Evolutionary conservation across 2,797 vertebrate species (phyloP).

Genomic region (Eospalax fontanierii): DNA sequence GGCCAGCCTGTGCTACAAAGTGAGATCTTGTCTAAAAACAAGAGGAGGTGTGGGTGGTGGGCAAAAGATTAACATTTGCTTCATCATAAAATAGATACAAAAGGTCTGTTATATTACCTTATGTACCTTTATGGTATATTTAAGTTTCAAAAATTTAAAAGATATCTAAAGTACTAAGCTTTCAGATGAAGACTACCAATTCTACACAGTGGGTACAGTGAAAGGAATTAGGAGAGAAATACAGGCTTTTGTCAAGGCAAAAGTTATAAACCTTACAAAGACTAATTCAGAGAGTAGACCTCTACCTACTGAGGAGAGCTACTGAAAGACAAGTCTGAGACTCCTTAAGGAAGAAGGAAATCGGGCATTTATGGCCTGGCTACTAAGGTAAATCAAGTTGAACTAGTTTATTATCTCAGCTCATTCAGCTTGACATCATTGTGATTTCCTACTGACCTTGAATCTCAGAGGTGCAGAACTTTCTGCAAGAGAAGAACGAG

Average conservation of each 20-base stretch:
- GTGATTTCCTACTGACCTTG: constrained; percentile 41
- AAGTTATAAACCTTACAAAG: constrained; percentile 56
- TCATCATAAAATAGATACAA: neutral
- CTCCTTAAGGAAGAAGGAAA: constrained; percentile 57
- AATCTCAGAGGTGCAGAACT: constrained; percentile 9
- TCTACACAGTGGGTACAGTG: constrained; percentile 23
- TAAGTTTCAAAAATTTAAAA: constrained; percentile 49
- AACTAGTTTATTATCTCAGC: constrained; percentile 49
- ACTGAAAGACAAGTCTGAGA: neutral
- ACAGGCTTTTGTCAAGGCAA: constrained; percentile 45
- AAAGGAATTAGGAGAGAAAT: constrained; percentile 10
- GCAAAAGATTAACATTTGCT: neutral
- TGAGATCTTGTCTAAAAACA: neutral
- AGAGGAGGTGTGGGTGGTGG: neutral
- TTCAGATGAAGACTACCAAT: constrained; percentile 39
- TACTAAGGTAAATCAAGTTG: constrained; percentile 3
- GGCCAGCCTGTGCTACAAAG: neutral
- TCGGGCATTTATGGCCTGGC: neutral
- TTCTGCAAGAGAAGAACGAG: constrained; percentile 11
- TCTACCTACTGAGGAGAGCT: neutral
- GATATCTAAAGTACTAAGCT: neutral
- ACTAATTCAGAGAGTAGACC: constrained; percentile 4
- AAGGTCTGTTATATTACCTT: neutral
- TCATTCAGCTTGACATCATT: neutral
- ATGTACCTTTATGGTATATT: neutral